Base-by-base conservation (phyloP, 2,113 vertebrate genomes). In the Corapipo altera region DNA sequence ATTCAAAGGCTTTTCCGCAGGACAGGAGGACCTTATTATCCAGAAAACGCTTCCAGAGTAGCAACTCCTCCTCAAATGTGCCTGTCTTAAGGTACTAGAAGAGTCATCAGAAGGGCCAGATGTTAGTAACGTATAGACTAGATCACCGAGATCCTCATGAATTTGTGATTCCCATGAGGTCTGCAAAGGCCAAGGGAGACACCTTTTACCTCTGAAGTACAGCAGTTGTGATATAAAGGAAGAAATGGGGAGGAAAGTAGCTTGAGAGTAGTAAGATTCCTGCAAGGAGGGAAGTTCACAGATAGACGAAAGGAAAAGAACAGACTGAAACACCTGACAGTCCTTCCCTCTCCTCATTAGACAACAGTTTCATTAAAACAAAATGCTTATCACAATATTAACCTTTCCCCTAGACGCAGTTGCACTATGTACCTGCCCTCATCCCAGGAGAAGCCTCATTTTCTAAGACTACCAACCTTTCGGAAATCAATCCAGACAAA, bases 401-500 rank as follows among this genome's bases (percentile, higher is more conserved):
- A 70, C n/a, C 27, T n/a, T 61, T 69, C 48, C 52, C 81, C n/a
- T n/a, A 71, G 54, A 58, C 1, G 5, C 52, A 64, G 66, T 4
- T 52, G 75, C 46, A 52, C 14, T 23, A 26, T 0, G 2, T 21
- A 23, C 15, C 67, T 83, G 51, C 72, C 46, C 55, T 85, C 48
- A 52, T 15, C 28, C 52, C 48, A 15, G 41, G 27, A 85, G 65
- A 65, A 75, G 69, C 10, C 24, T 64, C 37, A 14, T 28, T 43
- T 59, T 67, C 49, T 14, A 49, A 24, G 52, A 13, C 20, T 8
- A 44, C 95, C 96, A 94, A 99, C 99, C 99, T 99, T 99, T 85
- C 99, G 98, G 95, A 99, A 97, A 89, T 99, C 99, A 5, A 98
- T 98, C 99, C 99, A 99, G 85, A 99, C 97, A 88, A 98, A 99